Percentiles rank a stretch among this genome's conserved stretches.
Evolutionary conservation across 2,113 vertebrate species (phyloP).

Genomic region (Epinephelus cyanopodus): DNA sequence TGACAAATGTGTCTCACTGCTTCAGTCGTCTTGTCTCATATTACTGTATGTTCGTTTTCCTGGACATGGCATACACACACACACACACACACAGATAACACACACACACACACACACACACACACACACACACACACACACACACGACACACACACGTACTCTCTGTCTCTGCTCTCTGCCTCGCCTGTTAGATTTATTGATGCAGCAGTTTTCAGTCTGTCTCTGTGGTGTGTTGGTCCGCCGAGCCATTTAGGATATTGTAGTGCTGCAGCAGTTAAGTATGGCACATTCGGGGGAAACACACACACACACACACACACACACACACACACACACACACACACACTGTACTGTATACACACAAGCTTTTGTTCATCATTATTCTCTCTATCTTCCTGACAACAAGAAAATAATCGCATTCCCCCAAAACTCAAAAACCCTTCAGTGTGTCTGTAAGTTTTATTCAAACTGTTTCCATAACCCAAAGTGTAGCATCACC

Average conservation of each 20-base stretch:
- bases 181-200: slow-evolving; percentile 56
- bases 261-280: slow-evolving; percentile 44
- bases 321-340: background rate
- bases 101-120: slow-evolving; percentile 15
- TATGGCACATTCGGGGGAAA: slow-evolving; percentile 28
- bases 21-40: background rate
- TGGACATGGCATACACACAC: background rate
- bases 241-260: slow-evolving; percentile 66
- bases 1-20: background rate
- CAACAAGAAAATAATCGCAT: background rate
- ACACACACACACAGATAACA: slow-evolving; percentile 20
- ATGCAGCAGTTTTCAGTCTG: slow-evolving; percentile 66
- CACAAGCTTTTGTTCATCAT: background rate
- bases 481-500: background rate
- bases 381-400: background rate
- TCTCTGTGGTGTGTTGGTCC: slow-evolving; percentile 23
- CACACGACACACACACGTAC: slow-evolving; percentile 4
- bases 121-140: slow-evolving; percentile 19
- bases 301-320: slow-evolving; percentile 12
- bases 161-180: slow-evolving; percentile 14
- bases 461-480: background rate
- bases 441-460: background rate
- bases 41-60: background rate
- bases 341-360: background rate
- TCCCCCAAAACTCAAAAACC: background rate